Conservation (phyloP, 64 coral and sea anemone genomes). For the Catalaphyllia jardinei region DNA sequence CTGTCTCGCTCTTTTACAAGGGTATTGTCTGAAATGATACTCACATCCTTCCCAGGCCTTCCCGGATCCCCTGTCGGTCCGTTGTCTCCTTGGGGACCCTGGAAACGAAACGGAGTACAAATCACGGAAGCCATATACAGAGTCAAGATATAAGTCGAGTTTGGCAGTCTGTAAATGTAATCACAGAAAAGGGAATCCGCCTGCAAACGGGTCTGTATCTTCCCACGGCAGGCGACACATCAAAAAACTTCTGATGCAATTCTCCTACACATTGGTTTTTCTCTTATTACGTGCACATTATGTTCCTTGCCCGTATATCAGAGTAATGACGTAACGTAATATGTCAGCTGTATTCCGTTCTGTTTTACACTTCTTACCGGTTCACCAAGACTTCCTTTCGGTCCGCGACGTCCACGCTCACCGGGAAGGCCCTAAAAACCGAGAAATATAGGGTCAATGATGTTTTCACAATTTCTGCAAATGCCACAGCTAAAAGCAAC, state of each 20-base stretch:
- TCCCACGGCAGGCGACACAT: too few relatives aligned
- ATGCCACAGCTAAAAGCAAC: too few relatives aligned
- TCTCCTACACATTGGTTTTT: too few relatives aligned
- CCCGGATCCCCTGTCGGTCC: slow-evolving; percentile 30
- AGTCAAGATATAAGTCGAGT: neutral
- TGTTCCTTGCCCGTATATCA: too few relatives aligned
- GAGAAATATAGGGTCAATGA: neutral
- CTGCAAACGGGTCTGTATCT: too few relatives aligned
- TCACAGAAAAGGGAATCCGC: too few relatives aligned
- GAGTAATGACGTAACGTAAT: neutral
- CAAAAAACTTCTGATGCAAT: too few relatives aligned
- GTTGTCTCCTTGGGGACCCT: slow-evolving; percentile 2
- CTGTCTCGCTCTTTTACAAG: too few relatives aligned
- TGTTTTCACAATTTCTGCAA: too few relatives aligned
- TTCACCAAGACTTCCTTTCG: slow-evolving; percentile 22
- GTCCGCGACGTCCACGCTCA: slow-evolving; percentile 11
- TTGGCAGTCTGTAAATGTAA: too few relatives aligned
- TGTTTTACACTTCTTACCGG: neutral
- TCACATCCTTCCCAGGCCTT: slow-evolving; percentile 24
- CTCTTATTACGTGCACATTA: too few relatives aligned
- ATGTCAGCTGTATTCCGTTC: too few relatives aligned
- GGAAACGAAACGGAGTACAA: neutral
- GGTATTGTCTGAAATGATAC: neutral
- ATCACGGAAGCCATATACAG: neutral
- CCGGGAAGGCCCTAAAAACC: slow-evolving; percentile 15